Evolutionary conservation across 2,888 invertebrate species (phyloP), one percentile per base, ranked within the genome.

Genomic region (Drosophila mimetica): DNA sequence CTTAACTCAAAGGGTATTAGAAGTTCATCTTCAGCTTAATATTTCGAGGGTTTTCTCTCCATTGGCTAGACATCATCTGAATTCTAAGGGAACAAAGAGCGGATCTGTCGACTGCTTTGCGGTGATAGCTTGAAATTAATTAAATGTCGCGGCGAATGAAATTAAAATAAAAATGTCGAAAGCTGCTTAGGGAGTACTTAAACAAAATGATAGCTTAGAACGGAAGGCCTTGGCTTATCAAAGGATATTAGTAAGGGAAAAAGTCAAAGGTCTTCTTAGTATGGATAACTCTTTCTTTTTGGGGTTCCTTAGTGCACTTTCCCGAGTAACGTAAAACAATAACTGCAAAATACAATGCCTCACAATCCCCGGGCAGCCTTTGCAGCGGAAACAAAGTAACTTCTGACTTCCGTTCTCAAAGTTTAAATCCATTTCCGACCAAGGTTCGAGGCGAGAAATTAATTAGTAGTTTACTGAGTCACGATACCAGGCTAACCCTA

Each of bases 101-200:
- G 34, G 69, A 74, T 59, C 72, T 73, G 82, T 77, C 78, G 73
- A 47, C 74, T 74, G 71, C 37, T 71, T 58, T 70, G 84, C 61
- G 87, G 82, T 80, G 88, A 90, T 90, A 90, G 89, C 87, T 84
- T 81, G 77, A 81, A 90, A 90, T 90, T 90, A 90, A 90, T 90
- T 90, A 89, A 89, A 89, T 80, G 82, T 73, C 72, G 73, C 65
- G 65, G 48, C 67, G 72, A 73, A 76, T 83, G 70, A 77, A 81
- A 75, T 77, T 83, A 73, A 80, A 83, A 74, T 69, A 65, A 74
- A 66, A 66, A 44, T 34, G 30, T n/a, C 25, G n/a, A 44, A 48
- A 44, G 42, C 42, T 20, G 42, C 60, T 60, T 36, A 42, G 9
- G 34, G 34, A 28, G 25, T 20, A 14, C 34, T 14, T 34, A 36